Evolutionary conservation across 2,888 invertebrate genomes (phyloP).

Genomic region (Tubulanus polymorphus): DNA sequence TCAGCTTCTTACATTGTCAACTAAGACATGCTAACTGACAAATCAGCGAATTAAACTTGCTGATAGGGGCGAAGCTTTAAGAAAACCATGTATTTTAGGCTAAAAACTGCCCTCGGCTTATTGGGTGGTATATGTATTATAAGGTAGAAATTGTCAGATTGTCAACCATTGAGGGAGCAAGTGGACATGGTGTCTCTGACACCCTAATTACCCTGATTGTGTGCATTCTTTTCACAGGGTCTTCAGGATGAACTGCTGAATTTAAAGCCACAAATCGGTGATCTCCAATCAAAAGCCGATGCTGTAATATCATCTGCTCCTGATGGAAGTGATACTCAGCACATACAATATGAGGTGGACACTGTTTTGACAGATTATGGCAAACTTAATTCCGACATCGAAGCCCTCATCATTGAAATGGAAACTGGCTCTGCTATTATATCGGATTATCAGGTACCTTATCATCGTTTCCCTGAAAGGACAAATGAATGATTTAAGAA

Average conservation of each 20-base stretch:
- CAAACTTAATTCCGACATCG: constrained; percentile 62
- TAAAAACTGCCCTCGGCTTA: no score
- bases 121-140: no score
- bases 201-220: no score
- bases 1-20: no score
- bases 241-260: constrained; percentile 70
- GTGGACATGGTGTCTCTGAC: no score
- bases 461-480: no score
- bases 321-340: constrained; percentile 69
- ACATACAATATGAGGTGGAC: constrained; percentile 74
- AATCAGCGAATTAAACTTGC: no score
- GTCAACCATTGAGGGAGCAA: no score
- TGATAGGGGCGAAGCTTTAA: no score
- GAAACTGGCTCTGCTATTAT: constrained; percentile 48
- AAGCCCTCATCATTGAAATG: constrained; percentile 34
- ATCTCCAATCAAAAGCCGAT: constrained; percentile 67
- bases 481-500: not conserved
- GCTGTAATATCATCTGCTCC: constrained; percentile 74
- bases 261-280: constrained; percentile 69
- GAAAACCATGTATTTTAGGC: no score
- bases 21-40: no score
- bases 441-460: not conserved
- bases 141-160: no score
- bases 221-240: constrained; percentile 20
- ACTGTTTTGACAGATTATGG: constrained; percentile 65